Base-by-base conservation (phyloP, 2,113 vertebrate species). In the Oryzias woworae region DNA sequence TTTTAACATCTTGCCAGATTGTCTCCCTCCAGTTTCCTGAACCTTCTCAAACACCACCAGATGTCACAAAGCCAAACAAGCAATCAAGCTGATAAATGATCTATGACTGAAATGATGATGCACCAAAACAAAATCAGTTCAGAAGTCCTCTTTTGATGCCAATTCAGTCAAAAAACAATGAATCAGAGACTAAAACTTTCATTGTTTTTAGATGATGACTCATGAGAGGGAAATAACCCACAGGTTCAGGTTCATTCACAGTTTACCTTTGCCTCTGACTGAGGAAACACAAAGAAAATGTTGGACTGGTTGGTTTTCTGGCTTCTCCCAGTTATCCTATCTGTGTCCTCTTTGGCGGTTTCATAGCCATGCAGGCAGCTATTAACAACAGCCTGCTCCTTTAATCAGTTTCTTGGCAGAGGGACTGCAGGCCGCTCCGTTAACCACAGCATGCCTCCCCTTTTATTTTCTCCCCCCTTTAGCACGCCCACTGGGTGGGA, bases 391-490 rank as follows among this genome's bases (percentile, higher is more conserved):
- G 23, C 24, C 67, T 60, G 23, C 67, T 85, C 89, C 90, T 92
- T 86, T 92, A 90, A 92, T 92, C 91, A 88, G 57, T 60, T 71
- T 71, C n/a, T 74, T 63, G 70, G 58, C 78, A 75, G 83, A 85
- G 80, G 82, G 43, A 63, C 82, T 14, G 60, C 70, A 84, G 78
- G 75, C 78, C 62, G 77, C 71, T 53, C 66, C 66, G 73, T 58
- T 66, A 81, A 83, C 85, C 81, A 50, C 86, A 75, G 52, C 58
- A 82, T 17, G 72, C 62, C 80, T 86, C 54, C 85, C 73, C 87
- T 91, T 81, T 91, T 75, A 90, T 92, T 89, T 90, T 90, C 85
- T 88, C 86, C 82, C 81, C 79, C 36, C 83, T 69, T 77, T 56
- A 75, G 67, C 81, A 83, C 80, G 60, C 83, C 83, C 69, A 58